Conservation (phyloP, 2,888 invertebrate species). For the Urechis unicinctus region DNA sequence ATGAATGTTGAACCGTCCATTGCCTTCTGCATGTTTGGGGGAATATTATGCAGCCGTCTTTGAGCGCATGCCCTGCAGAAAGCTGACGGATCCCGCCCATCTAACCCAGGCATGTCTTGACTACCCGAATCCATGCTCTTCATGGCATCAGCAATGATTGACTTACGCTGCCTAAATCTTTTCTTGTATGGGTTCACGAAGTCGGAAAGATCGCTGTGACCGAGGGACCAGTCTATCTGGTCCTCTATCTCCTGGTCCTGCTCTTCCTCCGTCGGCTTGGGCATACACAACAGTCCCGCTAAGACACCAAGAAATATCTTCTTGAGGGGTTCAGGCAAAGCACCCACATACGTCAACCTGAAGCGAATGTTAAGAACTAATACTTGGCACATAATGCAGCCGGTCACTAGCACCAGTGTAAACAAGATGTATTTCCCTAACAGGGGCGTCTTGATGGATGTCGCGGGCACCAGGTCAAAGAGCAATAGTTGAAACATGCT, state of each 20-base stretch:
- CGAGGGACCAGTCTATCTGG: not conserved
- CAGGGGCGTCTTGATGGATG: not conserved
- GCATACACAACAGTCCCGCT: not conserved
- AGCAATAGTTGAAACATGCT: not conserved
- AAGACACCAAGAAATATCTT: not conserved
- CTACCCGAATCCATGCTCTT: not conserved
- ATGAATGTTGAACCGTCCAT: not conserved
- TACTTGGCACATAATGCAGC: not conserved
- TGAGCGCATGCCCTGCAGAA: not conserved
- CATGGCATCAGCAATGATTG: not conserved
- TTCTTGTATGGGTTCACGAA: not conserved
- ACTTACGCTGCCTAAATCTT: not conserved
- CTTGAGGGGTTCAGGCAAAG: not conserved
- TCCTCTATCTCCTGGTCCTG: conserved; percentile 7
- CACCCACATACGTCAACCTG: not conserved
- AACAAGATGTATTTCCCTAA: not conserved
- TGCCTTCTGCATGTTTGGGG: not conserved
- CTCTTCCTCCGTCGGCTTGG: conserved; percentile 4
- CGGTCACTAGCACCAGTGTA: not conserved
- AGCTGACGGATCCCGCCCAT: not conserved
- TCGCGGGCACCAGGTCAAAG: not conserved
- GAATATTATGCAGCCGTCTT: not conserved
- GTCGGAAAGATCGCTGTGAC: not conserved
- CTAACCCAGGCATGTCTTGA: not conserved
- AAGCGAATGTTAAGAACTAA: not conserved